Conservation (phyloP, 2,797 vertebrate genomes). For the Chlorospingus semifuscus region DNA sequence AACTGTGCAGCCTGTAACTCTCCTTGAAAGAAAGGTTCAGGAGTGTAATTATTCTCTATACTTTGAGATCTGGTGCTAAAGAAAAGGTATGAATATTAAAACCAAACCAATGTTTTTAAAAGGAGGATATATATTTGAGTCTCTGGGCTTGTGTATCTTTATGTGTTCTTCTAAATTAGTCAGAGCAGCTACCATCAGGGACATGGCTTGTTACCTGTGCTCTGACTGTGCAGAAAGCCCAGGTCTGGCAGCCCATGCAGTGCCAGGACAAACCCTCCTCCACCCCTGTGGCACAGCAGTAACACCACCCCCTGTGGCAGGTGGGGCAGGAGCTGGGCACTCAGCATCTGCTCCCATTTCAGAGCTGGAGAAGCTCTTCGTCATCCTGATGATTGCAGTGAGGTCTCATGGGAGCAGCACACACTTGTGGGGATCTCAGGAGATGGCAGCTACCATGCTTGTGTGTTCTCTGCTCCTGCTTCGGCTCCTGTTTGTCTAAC, state of each 20-base stretch:
- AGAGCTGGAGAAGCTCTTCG: neutral
- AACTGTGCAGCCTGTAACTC: neutral
- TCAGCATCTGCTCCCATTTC: neutral
- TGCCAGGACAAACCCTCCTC: neutral
- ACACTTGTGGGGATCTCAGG: neutral
- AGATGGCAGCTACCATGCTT: neutral
- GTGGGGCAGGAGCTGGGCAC: neutral
- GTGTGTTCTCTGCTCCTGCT: neutral
- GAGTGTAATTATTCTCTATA: neutral
- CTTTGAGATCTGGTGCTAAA: neutral
- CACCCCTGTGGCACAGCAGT: neutral
- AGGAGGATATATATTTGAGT: neutral
- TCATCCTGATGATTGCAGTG: neutral
- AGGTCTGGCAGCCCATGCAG: neutral
- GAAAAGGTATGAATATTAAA: neutral
- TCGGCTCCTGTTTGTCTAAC: neutral
- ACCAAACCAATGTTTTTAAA: neutral
- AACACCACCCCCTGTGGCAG: accelerated
- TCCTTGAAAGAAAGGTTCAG: neutral
- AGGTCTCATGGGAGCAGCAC: neutral
- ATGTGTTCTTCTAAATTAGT: neutral
- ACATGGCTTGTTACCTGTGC: accelerated
- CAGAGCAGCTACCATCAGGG: neutral
- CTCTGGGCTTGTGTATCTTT: neutral
- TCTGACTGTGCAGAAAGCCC: neutral